Conservation (phyloP, 2,113 vertebrate species). For the Octodon degus region DNA sequence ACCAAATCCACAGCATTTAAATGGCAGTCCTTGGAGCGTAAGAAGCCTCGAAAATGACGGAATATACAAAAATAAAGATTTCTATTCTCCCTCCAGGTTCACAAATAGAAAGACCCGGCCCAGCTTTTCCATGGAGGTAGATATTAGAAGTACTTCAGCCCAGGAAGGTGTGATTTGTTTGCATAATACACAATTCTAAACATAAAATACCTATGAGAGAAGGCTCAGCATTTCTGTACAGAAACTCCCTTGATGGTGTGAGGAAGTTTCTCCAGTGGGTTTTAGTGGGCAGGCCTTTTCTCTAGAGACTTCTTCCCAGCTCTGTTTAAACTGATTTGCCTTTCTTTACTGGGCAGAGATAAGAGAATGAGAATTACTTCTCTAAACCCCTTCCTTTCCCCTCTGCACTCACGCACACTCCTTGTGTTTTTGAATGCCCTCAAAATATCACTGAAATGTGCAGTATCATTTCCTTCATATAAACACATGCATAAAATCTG, state of each 20-base stretch:
- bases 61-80: constrained; percentile 73
- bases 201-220: neutral
- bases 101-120: constrained; percentile 72
- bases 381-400: neutral
- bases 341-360: constrained; percentile 60
- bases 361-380: constrained; percentile 66
- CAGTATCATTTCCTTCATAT: constrained; percentile 49
- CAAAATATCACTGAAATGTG: neutral
- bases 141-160: constrained; percentile 65
- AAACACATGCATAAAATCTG: neutral
- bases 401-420: neutral
- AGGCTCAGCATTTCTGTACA: constrained; percentile 64
- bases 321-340: constrained; percentile 78
- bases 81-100: constrained; percentile 53
- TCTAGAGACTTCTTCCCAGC: constrained; percentile 54
- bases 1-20: constrained; percentile 75
- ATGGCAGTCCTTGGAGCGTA: constrained; percentile 59
- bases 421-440: constrained; percentile 20
- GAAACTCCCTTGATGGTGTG: constrained; percentile 61
- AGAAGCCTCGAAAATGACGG: constrained; percentile 75
- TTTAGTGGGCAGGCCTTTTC: constrained; percentile 62
- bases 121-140: constrained; percentile 76
- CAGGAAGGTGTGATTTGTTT: constrained; percentile 62
- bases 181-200: constrained; percentile 18
- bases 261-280: constrained; percentile 63